Evolutionary conservation across 2,797 vertebrate species (phyloP), one percentile per base, ranked within the genome.

Genomic region (Carduelis carduelis): DNA sequence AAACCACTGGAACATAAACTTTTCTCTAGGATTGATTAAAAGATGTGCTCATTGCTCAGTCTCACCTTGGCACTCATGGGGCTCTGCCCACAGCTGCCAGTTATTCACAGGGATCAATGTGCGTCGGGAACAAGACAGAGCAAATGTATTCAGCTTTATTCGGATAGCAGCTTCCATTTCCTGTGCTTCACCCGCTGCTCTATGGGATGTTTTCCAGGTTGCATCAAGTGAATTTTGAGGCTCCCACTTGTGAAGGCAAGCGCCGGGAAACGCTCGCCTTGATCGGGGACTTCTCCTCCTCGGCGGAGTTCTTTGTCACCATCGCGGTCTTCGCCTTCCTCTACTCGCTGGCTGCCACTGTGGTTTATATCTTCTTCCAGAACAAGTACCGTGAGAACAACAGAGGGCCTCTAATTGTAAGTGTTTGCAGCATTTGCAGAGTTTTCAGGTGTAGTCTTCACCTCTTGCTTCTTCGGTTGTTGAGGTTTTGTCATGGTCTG

Each of bases 231-330:
- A 98, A 98, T 63, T 99, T 99, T 28, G 98, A 99, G 93, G 99
- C 98, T 18, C 99, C 99, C 18, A 97, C 97, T 72, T 99, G 99
- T 37, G 99, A 99, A 95, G 98, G 98, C 64, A 98, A 98, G 93
- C 98, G 94, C 63, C 98, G 96, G 80, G 99, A 99, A 96, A 98
- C 96, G 2, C 98, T 99, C 43, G 98, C 98, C 68, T 98, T 99
- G 96, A 97, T 97, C 27, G 99, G 99, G 17, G 99, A 99, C 97
- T 99, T 98, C 97, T 99, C 99, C 3, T 99, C 99, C 30, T 99
- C 99, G 0, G 99, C 99, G 0, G 99, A 99, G 97, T 99, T 99
- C 98, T 99, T 99, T 2, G 99, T 99, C 97, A 99, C 99, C 22
- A 98, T 99, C 3, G 99, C 99, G 0, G 99, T 99, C 96, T 99